Evolutionary conservation across 2,888 invertebrate species (phyloP), one percentile per base, ranked within the genome.

Genomic region (Anodontia alba): DNA sequence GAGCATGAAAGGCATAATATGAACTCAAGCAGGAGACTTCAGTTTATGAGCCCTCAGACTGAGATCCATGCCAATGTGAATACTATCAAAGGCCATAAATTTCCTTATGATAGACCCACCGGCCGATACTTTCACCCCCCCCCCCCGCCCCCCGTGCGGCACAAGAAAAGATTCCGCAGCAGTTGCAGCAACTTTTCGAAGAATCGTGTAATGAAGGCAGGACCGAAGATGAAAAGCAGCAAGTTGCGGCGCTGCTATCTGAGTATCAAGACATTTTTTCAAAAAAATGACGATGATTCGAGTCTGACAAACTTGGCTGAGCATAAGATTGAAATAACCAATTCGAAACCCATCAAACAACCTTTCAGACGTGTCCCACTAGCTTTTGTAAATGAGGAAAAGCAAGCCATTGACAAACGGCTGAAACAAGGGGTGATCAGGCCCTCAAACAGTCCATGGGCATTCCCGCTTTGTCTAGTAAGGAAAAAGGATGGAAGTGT

Each of bases 401-500:
- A 82, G 51, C 62, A 73, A 26, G 67, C 66, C 1, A 77, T 83
- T 38, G 51, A 76, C 23, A 78, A 78, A 57, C 43, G 77, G 46
- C 38, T 73, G 36, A 20, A 68, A 17, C 76, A 76, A 71, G 73
- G 42, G 31, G 26, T 73, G 10, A 72, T 83, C 51, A 26, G 68
- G n/a, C 51, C 79, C n/a, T 84, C 73, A 15, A 73, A 26, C 33
- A 76, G 76, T 29, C 81, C 84, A 1, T 84, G 81, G 83, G 73
- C 82, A 42, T 73, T 38, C 20, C 84, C 81, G 3, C 46, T 81
- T 1, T 43, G 68, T 29, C 36, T 84, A 23, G 75, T 81, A 2
- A 70, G 33, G 15, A 87, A 83, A 62, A 84, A 81, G 49, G 73
- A 78, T 68, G 81, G 80, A 29, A 79, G 71, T 43, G 62, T 81